These are phyloP conservation scores for Formica exsecta DNA, from an alignment of 1,140 invertebrate genomes.

Conservation along the genomic window DNA sequence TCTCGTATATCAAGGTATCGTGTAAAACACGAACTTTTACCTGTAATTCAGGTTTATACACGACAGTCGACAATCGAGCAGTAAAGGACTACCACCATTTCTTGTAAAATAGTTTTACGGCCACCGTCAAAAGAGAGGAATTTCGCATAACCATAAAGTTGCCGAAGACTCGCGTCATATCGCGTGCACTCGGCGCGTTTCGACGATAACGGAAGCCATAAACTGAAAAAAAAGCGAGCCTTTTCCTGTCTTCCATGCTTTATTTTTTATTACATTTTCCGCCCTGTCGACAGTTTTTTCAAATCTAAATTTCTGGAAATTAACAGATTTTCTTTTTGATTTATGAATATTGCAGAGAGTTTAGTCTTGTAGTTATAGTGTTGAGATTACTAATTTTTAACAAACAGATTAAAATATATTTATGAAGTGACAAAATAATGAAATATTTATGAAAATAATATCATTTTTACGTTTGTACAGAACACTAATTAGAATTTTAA, in stretches of 20 bases:
- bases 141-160: constrained; percentile 84
- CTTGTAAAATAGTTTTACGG: constrained; percentile 86
- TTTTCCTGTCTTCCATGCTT: constrained; percentile 37
- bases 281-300: not conserved
- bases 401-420: not conserved
- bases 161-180: constrained; percentile 70
- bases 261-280: constrained; percentile 44
- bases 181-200: constrained; percentile 66
- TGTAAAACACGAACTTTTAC: constrained; percentile 83
- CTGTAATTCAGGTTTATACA: constrained; percentile 81
- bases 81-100: constrained; percentile 79
- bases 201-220: constrained; percentile 74
- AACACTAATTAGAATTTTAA: not conserved
- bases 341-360: not conserved
- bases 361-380: not conserved
- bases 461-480: not conserved
- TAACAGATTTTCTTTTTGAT: not conserved
- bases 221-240: constrained; percentile 46
- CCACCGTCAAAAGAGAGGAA: constrained; percentile 77
- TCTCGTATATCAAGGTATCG: constrained; percentile 77
- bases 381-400: not conserved
- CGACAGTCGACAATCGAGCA: constrained; percentile 68
- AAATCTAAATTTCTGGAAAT: not conserved
- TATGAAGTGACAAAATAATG: not conserved
- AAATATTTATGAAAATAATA: not conserved